Conservation (phyloP, 92 coral and sea anemone genomes). For the Parazoanthus darwini region DNA sequence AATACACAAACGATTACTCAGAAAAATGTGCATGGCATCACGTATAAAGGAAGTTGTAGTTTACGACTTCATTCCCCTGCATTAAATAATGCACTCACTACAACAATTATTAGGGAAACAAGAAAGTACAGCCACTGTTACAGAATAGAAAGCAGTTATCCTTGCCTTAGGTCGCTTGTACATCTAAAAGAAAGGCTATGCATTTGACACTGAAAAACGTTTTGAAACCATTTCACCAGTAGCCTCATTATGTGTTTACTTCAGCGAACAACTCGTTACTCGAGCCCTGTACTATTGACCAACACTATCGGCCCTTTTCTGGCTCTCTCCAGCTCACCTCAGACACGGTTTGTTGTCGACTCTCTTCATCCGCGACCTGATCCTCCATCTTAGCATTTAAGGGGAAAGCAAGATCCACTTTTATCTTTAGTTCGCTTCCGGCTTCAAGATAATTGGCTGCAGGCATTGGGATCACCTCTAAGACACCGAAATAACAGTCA, state of each 20-base stretch:
- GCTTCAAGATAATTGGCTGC: slow-evolving; percentile 88
- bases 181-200: too few species aligned
- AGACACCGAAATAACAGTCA: background rate
- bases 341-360: slow-evolving; percentile 29
- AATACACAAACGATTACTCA: background rate
- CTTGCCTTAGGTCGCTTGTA: too few species aligned
- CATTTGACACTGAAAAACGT: too few species aligned
- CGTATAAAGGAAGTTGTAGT: too few species aligned
- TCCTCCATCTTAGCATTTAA: slow-evolving; percentile 62
- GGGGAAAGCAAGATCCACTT: slow-evolving; percentile 84
- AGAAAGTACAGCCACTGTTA: too few species aligned
- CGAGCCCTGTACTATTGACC: background rate
- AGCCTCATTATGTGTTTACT: background rate
- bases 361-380: slow-evolving; percentile 27
- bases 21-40: background rate
- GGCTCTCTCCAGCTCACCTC: slow-evolving; percentile 47
- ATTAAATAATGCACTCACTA: background rate
- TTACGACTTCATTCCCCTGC: background rate
- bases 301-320: background rate
- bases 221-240: too few species aligned
- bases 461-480: slow-evolving; percentile 86
- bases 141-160: background rate
- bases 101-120: too few species aligned
- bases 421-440: slow-evolving; percentile 90
- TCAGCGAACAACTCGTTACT: background rate